Evolutionary conservation across 2,797 vertebrate genomes (phyloP).

Genomic region (Eulemur mongoz): DNA sequence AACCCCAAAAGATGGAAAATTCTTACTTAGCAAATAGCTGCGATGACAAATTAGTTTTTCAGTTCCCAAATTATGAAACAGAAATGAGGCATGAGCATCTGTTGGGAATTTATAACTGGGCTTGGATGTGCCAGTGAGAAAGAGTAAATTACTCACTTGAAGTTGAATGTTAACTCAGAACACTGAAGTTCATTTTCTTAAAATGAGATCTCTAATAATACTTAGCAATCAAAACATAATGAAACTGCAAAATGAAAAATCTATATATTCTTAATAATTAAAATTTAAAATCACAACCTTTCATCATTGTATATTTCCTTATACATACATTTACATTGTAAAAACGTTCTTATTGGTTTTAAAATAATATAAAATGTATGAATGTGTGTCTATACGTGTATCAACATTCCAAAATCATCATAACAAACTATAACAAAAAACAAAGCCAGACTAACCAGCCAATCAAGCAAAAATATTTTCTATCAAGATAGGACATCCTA

Average conservation of each 20-base stretch:
- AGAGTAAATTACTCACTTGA: neutral
- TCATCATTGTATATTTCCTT: neutral
- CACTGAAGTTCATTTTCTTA: neutral
- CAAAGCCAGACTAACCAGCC: neutral
- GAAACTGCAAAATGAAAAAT: neutral
- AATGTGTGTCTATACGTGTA: neutral
- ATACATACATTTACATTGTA: neutral
- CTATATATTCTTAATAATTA: neutral
- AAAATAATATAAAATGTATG: neutral
- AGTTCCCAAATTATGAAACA: slow-evolving; percentile 31
- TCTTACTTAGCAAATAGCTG: slow-evolving; percentile 47
- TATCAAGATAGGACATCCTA: neutral
- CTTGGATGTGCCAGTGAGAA: neutral
- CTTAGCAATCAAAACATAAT: neutral
- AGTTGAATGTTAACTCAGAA: neutral
- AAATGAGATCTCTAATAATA: neutral
- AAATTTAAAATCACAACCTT: neutral
- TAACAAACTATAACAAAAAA: neutral
- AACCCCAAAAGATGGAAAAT: slow-evolving; percentile 24
- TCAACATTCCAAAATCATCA: neutral
- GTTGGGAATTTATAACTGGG: neutral
- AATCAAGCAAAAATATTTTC: slow-evolving; percentile 7
- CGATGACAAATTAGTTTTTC: slow-evolving; percentile 43
- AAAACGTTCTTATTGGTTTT: neutral
- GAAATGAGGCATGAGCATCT: slow-evolving; percentile 39